Conservation (phyloP, 2,113 vertebrate genomes). For the Scomber scombrus region DNA sequence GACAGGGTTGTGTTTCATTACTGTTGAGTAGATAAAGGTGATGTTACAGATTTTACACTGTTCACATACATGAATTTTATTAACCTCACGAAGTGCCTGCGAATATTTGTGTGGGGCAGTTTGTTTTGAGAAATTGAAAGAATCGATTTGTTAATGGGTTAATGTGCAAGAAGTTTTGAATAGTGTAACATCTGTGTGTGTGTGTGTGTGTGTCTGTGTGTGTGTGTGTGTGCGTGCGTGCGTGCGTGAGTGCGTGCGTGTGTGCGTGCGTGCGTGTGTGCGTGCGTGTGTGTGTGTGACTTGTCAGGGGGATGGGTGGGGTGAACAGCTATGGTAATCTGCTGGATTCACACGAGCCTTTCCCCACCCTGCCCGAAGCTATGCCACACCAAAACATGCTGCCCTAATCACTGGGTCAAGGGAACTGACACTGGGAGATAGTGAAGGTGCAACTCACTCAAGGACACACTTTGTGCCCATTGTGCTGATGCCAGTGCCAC, state of each 20-base stretch:
- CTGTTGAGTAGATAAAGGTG: conserved; percentile 2
- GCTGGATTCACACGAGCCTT: conserved; percentile 81
- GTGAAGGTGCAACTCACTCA: conserved; percentile 54
- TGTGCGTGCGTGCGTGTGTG: conserved; percentile 7
- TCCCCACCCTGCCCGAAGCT: conserved; percentile 79
- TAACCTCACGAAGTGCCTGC: background rate
- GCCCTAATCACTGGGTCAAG: conserved; percentile 73
- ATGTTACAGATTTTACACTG: background rate
- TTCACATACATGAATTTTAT: background rate
- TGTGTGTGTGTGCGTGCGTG: conserved; percentile 6
- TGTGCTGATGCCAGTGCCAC: conserved; percentile 41
- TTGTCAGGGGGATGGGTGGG: conserved; percentile 74
- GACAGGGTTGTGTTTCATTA: background rate
- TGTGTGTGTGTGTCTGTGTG: conserved; percentile 8
- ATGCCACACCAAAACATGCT: conserved; percentile 70
- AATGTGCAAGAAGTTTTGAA: background rate
- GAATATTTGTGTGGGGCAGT: background rate
- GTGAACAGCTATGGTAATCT: conserved; percentile 81
- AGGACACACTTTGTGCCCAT: conserved; percentile 31
- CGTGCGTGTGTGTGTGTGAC: conserved; percentile 11
- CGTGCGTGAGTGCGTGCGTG: background rate
- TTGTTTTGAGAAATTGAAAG: background rate
- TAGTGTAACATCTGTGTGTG: background rate
- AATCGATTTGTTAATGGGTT: background rate
- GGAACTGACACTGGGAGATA: conserved; percentile 75